Conservation (phyloP, 1,140 invertebrate species). For the Philaenus spumarius region DNA sequence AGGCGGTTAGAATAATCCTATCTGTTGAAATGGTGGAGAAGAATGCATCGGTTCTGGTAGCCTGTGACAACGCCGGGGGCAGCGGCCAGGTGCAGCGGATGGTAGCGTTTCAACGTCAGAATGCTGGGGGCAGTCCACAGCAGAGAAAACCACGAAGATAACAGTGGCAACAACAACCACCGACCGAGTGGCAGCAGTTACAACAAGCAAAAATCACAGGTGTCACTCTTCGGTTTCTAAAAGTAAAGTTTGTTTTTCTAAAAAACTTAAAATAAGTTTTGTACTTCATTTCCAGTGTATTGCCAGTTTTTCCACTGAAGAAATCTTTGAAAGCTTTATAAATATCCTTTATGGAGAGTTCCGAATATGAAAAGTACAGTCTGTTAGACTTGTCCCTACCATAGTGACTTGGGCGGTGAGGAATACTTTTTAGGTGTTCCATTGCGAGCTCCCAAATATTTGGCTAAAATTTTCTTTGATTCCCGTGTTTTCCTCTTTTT, state of each 20-base stretch:
- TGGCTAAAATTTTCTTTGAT: background rate
- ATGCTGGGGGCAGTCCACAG: too few species aligned
- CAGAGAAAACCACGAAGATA: too few species aligned
- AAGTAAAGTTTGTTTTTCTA: constrained; percentile 10
- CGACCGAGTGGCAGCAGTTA: too few species aligned
- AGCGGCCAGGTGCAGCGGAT: too few species aligned
- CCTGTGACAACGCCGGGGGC: too few species aligned
- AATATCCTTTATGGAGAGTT: background rate
- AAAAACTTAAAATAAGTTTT: too few species aligned
- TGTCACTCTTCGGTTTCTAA: constrained; percentile 16
- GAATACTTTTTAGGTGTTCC: constrained; percentile 14
- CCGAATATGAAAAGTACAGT: constrained; percentile 5
- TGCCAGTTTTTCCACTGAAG: background rate
- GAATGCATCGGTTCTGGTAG: too few species aligned
- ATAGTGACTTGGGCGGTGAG: constrained; percentile 12
- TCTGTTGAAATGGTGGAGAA: too few species aligned
- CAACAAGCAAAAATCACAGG: constrained; percentile 18
- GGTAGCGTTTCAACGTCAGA: too few species aligned
- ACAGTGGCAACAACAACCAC: too few species aligned
- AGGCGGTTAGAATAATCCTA: too few species aligned
- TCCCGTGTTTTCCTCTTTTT: constrained; percentile 2
- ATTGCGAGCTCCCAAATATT: constrained; percentile 10
- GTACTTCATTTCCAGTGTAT: constrained; percentile 11
- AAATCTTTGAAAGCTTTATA: background rate
- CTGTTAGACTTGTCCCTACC: constrained; percentile 6